A percentile compares a stretch with the other conserved stretches of the same genome.
These are phyloP conservation scores for Gryllus bimaculatus DNA, from an alignment of 1,140 invertebrate species.

Conservation along the genomic window DNA sequence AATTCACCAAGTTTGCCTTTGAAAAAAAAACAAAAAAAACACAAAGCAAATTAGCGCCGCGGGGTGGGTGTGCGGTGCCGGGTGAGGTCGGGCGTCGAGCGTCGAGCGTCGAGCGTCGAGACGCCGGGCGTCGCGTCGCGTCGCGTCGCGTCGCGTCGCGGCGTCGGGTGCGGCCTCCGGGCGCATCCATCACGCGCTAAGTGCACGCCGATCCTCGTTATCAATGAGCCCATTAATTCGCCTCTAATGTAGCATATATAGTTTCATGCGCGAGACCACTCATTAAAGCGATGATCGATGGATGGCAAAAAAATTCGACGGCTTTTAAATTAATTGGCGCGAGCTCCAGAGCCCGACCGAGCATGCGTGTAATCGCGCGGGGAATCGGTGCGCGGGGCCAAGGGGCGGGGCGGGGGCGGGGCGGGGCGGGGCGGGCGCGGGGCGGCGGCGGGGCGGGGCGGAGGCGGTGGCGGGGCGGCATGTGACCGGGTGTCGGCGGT, in stretches of 20 bases:
- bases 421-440: too few species aligned
- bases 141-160: neutral
- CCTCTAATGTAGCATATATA: neutral
- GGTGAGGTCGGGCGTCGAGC: too few species aligned
- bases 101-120: neutral
- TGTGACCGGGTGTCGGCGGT: too few species aligned
- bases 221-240: neutral
- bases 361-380: neutral
- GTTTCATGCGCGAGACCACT: neutral
- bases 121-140: too few species aligned
- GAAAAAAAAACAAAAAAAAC: too few species aligned
- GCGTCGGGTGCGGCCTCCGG: neutral
- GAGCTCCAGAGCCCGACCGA: neutral
- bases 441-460: too few species aligned
- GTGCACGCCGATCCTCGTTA: neutral
- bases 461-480: too few species aligned
- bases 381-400: neutral
- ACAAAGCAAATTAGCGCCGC: too few species aligned
- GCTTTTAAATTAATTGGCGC: neutral
- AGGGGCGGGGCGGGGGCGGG: too few species aligned
- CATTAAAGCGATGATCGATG: neutral
- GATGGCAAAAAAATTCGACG: neutral
- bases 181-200: neutral
- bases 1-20: too few species aligned
- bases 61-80: too few species aligned